A percentile compares a stretch with the other conserved stretches of the same genome.
Conservation (phyloP, 2,888 invertebrate species). For the Drosophila colorata region DNA sequence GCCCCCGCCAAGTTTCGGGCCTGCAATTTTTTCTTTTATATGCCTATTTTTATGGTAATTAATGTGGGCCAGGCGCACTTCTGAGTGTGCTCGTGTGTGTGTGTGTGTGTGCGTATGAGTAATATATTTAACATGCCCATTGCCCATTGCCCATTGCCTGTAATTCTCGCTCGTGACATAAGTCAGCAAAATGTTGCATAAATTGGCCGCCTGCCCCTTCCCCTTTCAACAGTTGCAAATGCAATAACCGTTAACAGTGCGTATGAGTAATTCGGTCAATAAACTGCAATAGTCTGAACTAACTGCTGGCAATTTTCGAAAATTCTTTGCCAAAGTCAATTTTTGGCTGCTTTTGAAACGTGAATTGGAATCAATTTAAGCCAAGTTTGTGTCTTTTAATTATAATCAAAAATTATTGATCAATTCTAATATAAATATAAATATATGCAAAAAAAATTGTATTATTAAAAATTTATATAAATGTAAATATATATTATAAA, state of each 20-base stretch:
- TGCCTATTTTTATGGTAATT: slow-evolving; percentile 74
- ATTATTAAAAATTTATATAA: too few relatives aligned
- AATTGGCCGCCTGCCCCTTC: slow-evolving; percentile 17
- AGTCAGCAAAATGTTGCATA: slow-evolving; percentile 43
- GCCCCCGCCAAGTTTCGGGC: slow-evolving; percentile 29
- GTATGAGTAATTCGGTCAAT: slow-evolving; percentile 50
- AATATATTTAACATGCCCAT: slow-evolving; percentile 46
- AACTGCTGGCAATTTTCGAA: too few relatives aligned
- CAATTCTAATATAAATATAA: too few relatives aligned
- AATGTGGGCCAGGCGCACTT: slow-evolving; percentile 66
- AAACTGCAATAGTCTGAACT: background rate
- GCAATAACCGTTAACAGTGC: slow-evolving; percentile 47
- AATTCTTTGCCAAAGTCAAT: too few relatives aligned
- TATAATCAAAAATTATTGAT: too few relatives aligned
- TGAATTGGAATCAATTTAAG: too few relatives aligned
- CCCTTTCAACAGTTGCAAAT: background rate
- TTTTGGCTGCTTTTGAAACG: too few relatives aligned
- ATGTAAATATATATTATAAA: too few relatives aligned
- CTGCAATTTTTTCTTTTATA: slow-evolving; percentile 35
- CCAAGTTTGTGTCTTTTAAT: too few relatives aligned
- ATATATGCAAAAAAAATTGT: too few relatives aligned
- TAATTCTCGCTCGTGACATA: slow-evolving; percentile 16
- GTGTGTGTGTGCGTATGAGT: slow-evolving; percentile 62
- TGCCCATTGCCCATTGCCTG: slow-evolving; percentile 5
- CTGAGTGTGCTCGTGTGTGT: slow-evolving; percentile 21